Percentiles rank a stretch among this genome's conserved stretches.
phyloP scores from a whole-genome alignment of 2,113 vertebrate species.

The Thymallus thymallus region DNA sequence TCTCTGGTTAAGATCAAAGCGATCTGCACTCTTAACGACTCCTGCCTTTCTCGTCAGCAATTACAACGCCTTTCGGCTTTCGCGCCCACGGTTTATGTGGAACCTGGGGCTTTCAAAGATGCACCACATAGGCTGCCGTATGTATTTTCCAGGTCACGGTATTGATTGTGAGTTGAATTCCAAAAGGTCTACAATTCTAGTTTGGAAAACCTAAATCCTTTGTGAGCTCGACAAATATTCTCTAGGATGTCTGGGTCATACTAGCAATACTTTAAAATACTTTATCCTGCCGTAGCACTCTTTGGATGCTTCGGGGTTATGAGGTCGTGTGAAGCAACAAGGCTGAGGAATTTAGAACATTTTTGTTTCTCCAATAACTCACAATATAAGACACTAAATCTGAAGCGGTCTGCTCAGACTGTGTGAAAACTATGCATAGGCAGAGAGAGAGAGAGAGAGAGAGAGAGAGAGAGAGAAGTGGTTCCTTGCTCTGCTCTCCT shows the following conservation, averaged over 20 bases:
- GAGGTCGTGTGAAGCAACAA: no score
- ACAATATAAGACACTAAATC: no score
- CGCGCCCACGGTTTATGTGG: not conserved
- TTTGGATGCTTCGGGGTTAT: no score
- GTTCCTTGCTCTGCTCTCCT: conserved; percentile 20
- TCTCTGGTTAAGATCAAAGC: conserved; percentile 69
- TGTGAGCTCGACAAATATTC: conserved; percentile 6
- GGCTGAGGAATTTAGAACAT: no score
- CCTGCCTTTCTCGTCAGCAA: conserved; percentile 48
- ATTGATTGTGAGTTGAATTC: conserved; percentile 1
- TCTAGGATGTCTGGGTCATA: no score
- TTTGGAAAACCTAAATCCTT: not conserved
- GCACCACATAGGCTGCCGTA: not conserved
- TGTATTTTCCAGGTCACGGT: not conserved
- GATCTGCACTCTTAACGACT: conserved; percentile 56
- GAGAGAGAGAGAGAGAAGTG: conserved; percentile 11
- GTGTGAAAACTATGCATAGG: conserved; percentile 15
- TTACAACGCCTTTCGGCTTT: conserved; percentile 49
- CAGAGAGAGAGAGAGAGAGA: no score
- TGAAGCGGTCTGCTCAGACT: not conserved
- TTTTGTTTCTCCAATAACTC: no score
- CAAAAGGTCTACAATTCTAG: not conserved
- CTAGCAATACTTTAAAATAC: no score
- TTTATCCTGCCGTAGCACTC: no score
- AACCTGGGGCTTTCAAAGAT: not conserved